These are phyloP conservation scores for Oreotrochilus melanogaster DNA, from an alignment of 2,113 vertebrate genomes.

Conservation along the genomic window DNA sequence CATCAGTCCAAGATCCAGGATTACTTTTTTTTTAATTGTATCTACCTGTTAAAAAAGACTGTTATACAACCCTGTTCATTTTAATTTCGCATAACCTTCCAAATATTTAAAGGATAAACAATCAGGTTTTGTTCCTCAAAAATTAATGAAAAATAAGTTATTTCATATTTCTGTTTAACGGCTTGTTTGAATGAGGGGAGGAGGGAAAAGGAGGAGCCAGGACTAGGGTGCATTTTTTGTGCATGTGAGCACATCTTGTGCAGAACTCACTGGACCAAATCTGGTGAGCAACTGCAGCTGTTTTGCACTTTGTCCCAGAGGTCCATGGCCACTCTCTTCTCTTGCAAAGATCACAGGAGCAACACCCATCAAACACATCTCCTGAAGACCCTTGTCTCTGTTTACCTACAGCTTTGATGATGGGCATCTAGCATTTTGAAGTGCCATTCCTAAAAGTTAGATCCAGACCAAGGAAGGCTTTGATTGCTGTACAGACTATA, in stretches of 20 bases:
- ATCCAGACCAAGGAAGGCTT: neutral
- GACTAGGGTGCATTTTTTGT: neutral
- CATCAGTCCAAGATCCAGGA: neutral
- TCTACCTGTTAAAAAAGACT: neutral
- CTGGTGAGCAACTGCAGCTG: rapidly evolving
- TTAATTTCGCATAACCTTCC: neutral
- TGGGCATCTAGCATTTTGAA: rapidly evolving
- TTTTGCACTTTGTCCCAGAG: neutral
- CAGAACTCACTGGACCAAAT: neutral
- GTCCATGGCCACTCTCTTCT: neutral
- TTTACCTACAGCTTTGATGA: neutral
- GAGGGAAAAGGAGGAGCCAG: neutral
- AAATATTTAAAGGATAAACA: neutral
- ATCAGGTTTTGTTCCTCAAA: neutral
- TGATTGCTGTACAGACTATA: neutral
- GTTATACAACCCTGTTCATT: neutral
- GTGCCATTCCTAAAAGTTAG: neutral
- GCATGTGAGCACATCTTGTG: neutral
- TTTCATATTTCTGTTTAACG: neutral
- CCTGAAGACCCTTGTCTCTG: neutral
- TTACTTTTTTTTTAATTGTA: neutral
- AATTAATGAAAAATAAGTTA: neutral
- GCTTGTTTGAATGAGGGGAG: neutral
- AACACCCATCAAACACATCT: neutral
- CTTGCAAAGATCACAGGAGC: neutral